Base-by-base conservation (phyloP, 2,888 invertebrate species). In the Meliscaeva auricollis region DNA sequence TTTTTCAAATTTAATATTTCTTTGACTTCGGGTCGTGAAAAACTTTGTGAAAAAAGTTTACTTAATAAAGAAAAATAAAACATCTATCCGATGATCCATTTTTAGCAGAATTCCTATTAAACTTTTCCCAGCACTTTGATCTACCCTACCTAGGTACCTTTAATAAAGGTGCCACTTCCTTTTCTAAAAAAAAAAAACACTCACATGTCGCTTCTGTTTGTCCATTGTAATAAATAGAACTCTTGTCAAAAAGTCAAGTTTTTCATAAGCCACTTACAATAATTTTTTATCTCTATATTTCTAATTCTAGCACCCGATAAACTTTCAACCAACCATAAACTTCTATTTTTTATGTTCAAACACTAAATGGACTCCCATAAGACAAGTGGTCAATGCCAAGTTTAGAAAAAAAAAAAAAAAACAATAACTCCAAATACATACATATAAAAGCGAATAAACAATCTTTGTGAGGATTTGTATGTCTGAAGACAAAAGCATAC, bases 371-470 rank as follows among this genome's bases (percentile, higher is more conserved):
- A 1, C 15, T 6, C 72, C 72, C 66, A 72, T 76, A 72, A 82
- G 72, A 72, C 81, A 82, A 82, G 81, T 82, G 81, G 81, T 66
- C 81, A 82, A 70, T 76, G 72, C 44, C 30, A 82, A 76, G 64
- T 81, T 75, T 48, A 35, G 22, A 75, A 60, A 60, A 52, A 81
- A 81, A 75, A 76, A 35, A 15, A 75, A 60, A 60, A 52, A 81
- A 81, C 70, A 76, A 76, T 82, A 82, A 76, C 52, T 66, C 60
- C 26, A n/a, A 46, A 66, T 20, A 46, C 35, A 32, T 7, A 17
- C 9, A 38, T 38, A 11, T 13, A 38, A 9, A 13, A 38, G 11
- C 13, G 26, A 26, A 26, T 26, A 26, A 26, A 26, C 26, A 26
- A 5, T 9, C 3, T 2, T 5, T 11, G 13, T 2, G 22, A 56